Evolutionary conservation across 2,888 invertebrate genomes (phyloP), one percentile per base, ranked within the genome.

Genomic region (Agriopis leucophaearia): DNA sequence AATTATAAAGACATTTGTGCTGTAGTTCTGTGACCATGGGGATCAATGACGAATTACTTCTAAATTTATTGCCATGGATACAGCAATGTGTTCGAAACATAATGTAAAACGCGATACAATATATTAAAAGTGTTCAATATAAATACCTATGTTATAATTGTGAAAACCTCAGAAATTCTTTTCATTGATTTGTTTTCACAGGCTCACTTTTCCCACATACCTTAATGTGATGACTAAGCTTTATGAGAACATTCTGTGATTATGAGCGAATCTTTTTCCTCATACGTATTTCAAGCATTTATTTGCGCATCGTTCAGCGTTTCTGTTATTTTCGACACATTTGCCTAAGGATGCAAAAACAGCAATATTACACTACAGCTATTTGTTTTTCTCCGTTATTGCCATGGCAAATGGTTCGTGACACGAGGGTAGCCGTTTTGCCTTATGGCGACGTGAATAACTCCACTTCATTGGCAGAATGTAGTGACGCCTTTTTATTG

Each of bases 361-460:
- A 52, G 60, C 35, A 40, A 68, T 68, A 71, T 72, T 59, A 68
- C 47, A 69, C 48, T 60, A 67, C 62, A 66, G 60, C 16, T 56
- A 73, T 73, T 73, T 70, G 70, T 71, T 65, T 51, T 51, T 47
- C 61, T 65, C 44, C 60, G 71, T 73, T 74, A 70, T 71, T 69
- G 63, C 68, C 47, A 18, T 15, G 58, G 56, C 58, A 71, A 74
- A 74, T 70, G 73, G 70, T 52, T 60, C 66, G 71, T 54, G 48
- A 66, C 64, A 59, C 57, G 52, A 59, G 55, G 51, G 56, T 42
- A 35, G 38, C 27, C 48, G 40, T 64, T 61, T 35, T 58, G 57
- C 60, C 56, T 52, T 55, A 64, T 70, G 68, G 67, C 56, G 65
- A 62, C 55, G 50, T 61, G 66, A 50, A 65, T 68, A 71, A 72